These are phyloP conservation scores for Sitta carolinensis DNA, from an alignment of 2,797 vertebrate species.

Conservation along the genomic window DNA sequence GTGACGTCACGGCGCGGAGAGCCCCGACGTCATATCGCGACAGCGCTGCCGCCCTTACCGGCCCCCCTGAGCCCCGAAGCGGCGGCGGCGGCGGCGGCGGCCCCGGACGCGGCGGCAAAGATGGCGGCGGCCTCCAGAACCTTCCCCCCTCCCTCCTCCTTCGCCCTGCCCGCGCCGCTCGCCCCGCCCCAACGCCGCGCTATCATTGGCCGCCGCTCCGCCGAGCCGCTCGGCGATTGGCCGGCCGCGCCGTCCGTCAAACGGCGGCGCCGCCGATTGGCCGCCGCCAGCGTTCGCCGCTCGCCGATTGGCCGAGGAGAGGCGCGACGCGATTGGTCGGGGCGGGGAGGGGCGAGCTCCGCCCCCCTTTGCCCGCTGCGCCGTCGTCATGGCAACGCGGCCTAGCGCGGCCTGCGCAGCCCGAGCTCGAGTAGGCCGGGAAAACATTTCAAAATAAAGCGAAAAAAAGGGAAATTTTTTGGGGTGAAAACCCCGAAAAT, in stretches of 20 bases:
- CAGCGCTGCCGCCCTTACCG: too few species aligned
- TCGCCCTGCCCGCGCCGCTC: neutral
- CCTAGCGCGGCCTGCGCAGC: neutral
- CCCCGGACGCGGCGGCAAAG: neutral
- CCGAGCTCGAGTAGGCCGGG: neutral
- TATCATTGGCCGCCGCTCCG: neutral
- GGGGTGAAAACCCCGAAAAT: too few species aligned
- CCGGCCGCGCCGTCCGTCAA: fast-evolving
- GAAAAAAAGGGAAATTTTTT: too few species aligned
- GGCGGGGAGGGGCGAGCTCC: fast-evolving
- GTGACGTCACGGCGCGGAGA: too few species aligned
- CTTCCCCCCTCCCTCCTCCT: neutral
- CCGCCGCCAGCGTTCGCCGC: too few species aligned
- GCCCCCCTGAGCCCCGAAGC: neutral
- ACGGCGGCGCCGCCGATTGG: neutral
- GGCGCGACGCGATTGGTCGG: neutral
- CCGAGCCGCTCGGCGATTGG: fast-evolving
- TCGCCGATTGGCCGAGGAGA: too few species aligned
- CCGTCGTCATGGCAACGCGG: neutral
- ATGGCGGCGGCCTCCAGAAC: neutral
- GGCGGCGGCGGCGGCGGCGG: too few species aligned
- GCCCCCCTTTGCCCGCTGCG: neutral
- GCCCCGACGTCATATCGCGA: too few species aligned
- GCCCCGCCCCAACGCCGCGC: neutral
- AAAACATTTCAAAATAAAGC: fast-evolving